Conservation (phyloP, 2,797 vertebrate genomes). For the Threskiornis aethiopicus region DNA sequence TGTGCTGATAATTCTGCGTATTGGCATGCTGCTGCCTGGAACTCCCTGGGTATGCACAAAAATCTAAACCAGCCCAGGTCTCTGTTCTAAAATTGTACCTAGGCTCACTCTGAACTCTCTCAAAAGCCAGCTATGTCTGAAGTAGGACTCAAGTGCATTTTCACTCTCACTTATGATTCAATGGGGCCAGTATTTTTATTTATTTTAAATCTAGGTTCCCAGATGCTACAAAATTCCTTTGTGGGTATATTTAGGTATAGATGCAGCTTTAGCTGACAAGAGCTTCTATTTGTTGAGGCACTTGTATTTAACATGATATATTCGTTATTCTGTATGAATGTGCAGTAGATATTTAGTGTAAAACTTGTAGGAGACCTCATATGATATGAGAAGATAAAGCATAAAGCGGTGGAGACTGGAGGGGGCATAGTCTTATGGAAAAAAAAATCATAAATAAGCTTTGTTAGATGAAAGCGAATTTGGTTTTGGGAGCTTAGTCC, state of each 20-base stretch:
- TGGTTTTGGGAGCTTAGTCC: not conserved
- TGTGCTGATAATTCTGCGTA: slow-evolving; percentile 75
- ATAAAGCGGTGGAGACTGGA: not conserved
- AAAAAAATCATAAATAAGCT: not conserved
- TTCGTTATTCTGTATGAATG: not conserved
- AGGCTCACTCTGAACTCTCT: not conserved
- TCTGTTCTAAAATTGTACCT: not conserved
- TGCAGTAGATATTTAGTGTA: not conserved
- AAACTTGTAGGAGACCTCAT: not conserved
- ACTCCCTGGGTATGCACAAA: slow-evolving; percentile 33
- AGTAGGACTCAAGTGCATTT: not conserved
- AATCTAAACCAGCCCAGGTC: not conserved
- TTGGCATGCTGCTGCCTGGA: slow-evolving; percentile 68
- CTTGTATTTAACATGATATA: not conserved
- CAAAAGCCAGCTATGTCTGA: not conserved
- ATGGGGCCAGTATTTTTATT: not conserved
- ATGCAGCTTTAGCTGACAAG: not conserved
- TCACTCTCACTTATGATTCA: not conserved
- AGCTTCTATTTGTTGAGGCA: not conserved
- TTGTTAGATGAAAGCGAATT: not conserved
- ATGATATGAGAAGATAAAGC: not conserved
- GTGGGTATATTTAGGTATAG: not conserved
- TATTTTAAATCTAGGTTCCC: not conserved
- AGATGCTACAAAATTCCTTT: not conserved
- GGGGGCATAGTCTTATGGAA: not conserved